Evolutionary conservation across 1,140 invertebrate species (phyloP), one percentile per base, ranked within the genome.

Genomic region (Leptinotarsa texana): DNA sequence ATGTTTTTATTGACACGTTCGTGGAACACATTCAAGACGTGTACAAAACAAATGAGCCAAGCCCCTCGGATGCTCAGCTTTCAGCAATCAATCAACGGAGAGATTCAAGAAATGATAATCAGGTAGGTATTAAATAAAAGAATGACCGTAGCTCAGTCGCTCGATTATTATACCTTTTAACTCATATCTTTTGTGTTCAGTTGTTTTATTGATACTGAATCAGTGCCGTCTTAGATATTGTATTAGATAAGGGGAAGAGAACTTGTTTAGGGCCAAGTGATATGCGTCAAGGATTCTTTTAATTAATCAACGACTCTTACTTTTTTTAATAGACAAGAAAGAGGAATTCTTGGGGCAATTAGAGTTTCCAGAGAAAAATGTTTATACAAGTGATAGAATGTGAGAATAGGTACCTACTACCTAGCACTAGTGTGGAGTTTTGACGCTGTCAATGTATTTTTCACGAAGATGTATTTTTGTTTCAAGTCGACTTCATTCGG

Each of bases 11-110:
- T 49, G 33, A 51, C n/a, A 17, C 48, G 47, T 27, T 22, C 66
- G 66, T 51, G 48, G 11, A 69, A 48, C 48, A 69, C 21, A 18
- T 69, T 57, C 33, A 57, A 57, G 48, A 69, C 33, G 48, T 42
- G 18, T 21, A 47, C 8, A 47, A 24, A 47, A 69, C 48, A 69
- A 69, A 48, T 67, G 65, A 67, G 42, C 65, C 24, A 33, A 57
- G 51, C 51, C 51, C 18, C 22, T 62, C 22, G 21, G 49, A 71
- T 61, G 51, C 33, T 62, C 42, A 71, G 27, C 69, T 71, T 71
- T 71, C 69, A 71, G 69, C 48, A 61, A 71, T 71, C 69, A 71
- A 71, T 71, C 69, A 71, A 57, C 17, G 22, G 22, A 24, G 13
- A 24, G 69, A 71, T 71, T 62, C 22, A 22, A 51, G 13, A 51